Conservation (phyloP, 2,888 invertebrate species). For the Tortricodes alternella region DNA sequence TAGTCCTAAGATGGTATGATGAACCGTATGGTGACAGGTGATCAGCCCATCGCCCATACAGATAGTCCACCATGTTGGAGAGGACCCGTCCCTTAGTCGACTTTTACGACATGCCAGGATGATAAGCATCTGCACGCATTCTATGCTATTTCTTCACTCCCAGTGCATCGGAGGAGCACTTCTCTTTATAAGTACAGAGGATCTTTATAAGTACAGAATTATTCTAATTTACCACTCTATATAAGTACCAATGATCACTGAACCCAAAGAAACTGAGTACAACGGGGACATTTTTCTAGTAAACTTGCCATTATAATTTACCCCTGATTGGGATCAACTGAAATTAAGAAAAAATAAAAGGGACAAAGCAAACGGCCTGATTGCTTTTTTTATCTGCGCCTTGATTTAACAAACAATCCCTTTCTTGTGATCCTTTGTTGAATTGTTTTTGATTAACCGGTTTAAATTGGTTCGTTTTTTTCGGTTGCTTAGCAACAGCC, state of each 20-base stretch:
- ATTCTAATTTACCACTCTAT: conserved; percentile 50
- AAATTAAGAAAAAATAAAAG: conserved; percentile 81
- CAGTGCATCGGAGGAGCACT: too few species aligned
- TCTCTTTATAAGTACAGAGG: too few species aligned
- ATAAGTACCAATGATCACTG: conserved; percentile 62
- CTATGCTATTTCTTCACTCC: too few species aligned
- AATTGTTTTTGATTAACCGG: conserved; percentile 56
- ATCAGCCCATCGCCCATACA: too few species aligned
- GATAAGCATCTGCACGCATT: too few species aligned
- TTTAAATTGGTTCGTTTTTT: conserved; percentile 42
- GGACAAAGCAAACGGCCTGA: conserved; percentile 62
- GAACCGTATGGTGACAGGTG: too few species aligned
- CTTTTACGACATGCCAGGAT: too few species aligned
- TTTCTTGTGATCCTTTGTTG: conserved; percentile 51
- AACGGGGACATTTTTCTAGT: conserved; percentile 72
- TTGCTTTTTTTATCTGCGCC: conserved; percentile 68
- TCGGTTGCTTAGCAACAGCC: neutral
- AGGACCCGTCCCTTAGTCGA: too few species aligned
- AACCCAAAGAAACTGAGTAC: conserved; percentile 67
- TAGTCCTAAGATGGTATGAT: too few species aligned
- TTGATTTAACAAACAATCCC: conserved; percentile 76
- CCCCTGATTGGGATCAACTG: conserved; percentile 80
- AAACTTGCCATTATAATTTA: conserved; percentile 81
- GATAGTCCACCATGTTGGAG: too few species aligned
- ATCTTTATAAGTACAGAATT: too few species aligned